Base-by-base conservation (phyloP, 2,797 vertebrate species). In the Botia kubotai region DNA sequence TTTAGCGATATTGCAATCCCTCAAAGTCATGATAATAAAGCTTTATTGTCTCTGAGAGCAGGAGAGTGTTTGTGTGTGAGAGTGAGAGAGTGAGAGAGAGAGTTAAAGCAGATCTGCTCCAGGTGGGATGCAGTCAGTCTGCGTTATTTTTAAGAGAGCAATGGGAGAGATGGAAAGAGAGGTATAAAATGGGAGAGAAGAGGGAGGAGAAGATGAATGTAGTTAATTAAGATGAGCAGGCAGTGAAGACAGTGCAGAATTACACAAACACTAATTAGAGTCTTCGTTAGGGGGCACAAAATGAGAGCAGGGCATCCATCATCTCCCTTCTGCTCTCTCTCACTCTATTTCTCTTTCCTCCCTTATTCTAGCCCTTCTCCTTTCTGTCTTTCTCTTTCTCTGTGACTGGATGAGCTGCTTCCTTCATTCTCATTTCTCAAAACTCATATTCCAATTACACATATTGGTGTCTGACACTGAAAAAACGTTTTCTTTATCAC, bases 241-340 rank as follows among this genome's bases (percentile, higher is more conserved):
- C 92, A 86, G 93, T 91, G 91, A 92, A 94, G 93, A 94, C 94
- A 94, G 93, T 94, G 93, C 93, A 93, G 93, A 94, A 95, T 95
- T 95, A 94, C 93, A 94, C 93, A 94, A 94, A 94, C 93, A 94
- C 93, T 94, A 94, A 94, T 94, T 94, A 94, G 93, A 94, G 92
- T 93, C 91, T 94, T 94, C 92, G 94, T 94, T 94, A 94, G 92
- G 93, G 93, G 93, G 92, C 93, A 94, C 87, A 62, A 89, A 93
- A 94, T 81, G 91, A 91, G 92, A 93, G 89, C 93, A 91, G 89
- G 85, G 23, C 93, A 94, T 94, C 92, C 91, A 94, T 94, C 93
- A 94, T 92, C 86, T 68, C 80, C 75, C 55, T 82, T 78, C 72
- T 69, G 62, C 36, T 48, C 65, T 36, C 67, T 48, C 29, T 75